Evolutionary conservation across 2,888 invertebrate species (phyloP).

Genomic region (Parnassius smintheus): DNA sequence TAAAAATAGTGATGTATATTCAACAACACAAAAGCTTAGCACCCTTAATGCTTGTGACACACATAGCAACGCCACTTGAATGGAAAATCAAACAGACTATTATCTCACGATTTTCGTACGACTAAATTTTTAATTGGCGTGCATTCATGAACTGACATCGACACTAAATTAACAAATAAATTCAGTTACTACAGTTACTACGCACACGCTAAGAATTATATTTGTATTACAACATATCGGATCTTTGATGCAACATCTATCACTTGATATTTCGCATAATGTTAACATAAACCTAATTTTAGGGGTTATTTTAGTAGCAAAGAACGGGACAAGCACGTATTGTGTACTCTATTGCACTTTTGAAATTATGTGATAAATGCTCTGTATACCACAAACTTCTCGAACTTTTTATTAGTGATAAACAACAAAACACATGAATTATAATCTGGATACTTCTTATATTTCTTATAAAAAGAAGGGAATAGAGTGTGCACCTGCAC

Average conservation of each 20-base stretch:
- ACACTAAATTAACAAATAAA: constrained; percentile 10
- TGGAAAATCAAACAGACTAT: neutral
- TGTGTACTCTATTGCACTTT: neutral
- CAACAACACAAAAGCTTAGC: neutral
- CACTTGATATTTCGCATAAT: neutral
- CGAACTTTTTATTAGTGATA: no score
- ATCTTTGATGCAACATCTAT: constrained; percentile 3
- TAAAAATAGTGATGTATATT: neutral
- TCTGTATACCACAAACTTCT: no score
- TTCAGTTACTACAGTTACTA: constrained; percentile 14
- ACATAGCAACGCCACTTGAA: neutral
- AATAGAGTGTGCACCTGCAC: no score
- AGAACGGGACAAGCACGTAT: neutral
- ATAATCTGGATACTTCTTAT: neutral
- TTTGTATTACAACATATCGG: constrained; percentile 1
- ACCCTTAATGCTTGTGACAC: neutral
- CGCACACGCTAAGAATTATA: constrained; percentile 6
- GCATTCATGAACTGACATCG: constrained; percentile 3
- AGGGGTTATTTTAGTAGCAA: no score
- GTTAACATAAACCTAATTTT: no score
- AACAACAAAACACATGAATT: no score
- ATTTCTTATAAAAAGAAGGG: neutral
- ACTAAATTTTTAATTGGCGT: neutral
- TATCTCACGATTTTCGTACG: neutral
- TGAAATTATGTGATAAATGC: no score